These are phyloP conservation scores for Tinamus major DNA, from an alignment of 2,797 vertebrate genomes.

Conservation along the genomic window DNA sequence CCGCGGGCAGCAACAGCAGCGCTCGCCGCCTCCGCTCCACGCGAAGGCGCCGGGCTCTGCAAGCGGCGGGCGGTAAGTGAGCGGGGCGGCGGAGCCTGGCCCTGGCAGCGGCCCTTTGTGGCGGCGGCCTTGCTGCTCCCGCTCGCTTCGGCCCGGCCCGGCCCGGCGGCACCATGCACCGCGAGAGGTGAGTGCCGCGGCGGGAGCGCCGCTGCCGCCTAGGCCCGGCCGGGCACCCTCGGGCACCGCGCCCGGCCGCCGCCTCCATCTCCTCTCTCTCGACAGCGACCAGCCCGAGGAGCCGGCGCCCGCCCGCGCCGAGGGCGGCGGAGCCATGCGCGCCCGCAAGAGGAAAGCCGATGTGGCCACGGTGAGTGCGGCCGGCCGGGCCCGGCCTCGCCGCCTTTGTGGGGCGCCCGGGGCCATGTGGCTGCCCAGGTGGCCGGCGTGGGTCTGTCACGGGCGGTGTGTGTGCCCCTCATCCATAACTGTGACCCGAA, in stretches of 20 bases:
- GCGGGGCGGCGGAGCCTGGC: constrained; percentile 68
- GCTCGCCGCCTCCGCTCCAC: not conserved
- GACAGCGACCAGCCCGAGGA: constrained; percentile 82
- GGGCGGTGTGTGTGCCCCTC: rapidly evolving
- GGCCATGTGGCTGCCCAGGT: not conserved
- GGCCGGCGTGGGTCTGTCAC: not conserved
- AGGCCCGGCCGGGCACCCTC: not conserved
- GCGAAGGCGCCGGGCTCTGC: not conserved
- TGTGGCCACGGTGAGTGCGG: constrained; percentile 91
- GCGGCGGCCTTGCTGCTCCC: not conserved
- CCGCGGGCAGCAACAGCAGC: constrained; percentile 26
- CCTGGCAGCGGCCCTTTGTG: not conserved
- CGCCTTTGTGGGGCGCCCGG: constrained; percentile 18
- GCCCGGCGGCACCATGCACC: constrained; percentile 81
- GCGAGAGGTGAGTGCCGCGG: constrained; percentile 81
- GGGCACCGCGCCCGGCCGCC: not conserved
- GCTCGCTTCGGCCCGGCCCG: not conserved
- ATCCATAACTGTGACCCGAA: not conserved
- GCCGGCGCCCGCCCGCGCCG: constrained; percentile 64
- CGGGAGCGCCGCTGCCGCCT: not conserved
- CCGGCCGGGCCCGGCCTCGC: not conserved
- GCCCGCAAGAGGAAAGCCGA: constrained; percentile 96
- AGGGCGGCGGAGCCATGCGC: constrained; percentile 72
- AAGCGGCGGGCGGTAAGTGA: not conserved
- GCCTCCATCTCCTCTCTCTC: not conserved